Conservation (phyloP, 2,888 invertebrate species). For the Chloroclystis v-ata region DNA sequence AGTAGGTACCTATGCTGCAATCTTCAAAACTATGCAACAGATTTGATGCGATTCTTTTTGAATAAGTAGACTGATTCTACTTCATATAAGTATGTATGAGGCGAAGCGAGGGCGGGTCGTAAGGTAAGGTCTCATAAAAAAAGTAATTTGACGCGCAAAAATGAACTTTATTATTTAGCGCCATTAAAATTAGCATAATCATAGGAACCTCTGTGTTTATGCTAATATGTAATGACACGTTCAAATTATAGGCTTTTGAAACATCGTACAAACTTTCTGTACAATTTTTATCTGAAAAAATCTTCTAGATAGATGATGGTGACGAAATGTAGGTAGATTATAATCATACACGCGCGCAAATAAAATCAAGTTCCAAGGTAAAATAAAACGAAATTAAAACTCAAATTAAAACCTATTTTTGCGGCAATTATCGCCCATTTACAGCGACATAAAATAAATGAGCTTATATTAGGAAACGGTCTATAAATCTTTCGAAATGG, state of each 20-base stretch:
- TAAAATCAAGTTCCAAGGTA: not conserved
- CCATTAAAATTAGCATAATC: constrained; percentile 18
- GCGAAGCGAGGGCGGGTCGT: too few relatives aligned
- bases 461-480: not conserved
- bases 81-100: too few relatives aligned
- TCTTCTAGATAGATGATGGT: too few relatives aligned
- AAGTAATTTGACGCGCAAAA: not conserved
- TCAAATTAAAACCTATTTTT: not conserved
- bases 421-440: not conserved
- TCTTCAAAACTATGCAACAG: too few relatives aligned
- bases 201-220: constrained; percentile 14
- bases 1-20: too few relatives aligned
- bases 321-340: too few relatives aligned
- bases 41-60: too few relatives aligned
- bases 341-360: too few relatives aligned
- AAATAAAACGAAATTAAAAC: not conserved
- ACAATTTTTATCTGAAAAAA: too few relatives aligned
- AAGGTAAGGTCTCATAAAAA: too few relatives aligned
- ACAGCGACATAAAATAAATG: not conserved
- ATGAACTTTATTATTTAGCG: not conserved
- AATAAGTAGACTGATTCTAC: too few relatives aligned
- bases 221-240: constrained; percentile 11
- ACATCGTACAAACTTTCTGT: too few relatives aligned
- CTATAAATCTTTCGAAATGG: not conserved
- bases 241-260: constrained; percentile 5